Conservation (phyloP, 2,797 vertebrate genomes). For the Ptychobarbus kaznakovi region DNA sequence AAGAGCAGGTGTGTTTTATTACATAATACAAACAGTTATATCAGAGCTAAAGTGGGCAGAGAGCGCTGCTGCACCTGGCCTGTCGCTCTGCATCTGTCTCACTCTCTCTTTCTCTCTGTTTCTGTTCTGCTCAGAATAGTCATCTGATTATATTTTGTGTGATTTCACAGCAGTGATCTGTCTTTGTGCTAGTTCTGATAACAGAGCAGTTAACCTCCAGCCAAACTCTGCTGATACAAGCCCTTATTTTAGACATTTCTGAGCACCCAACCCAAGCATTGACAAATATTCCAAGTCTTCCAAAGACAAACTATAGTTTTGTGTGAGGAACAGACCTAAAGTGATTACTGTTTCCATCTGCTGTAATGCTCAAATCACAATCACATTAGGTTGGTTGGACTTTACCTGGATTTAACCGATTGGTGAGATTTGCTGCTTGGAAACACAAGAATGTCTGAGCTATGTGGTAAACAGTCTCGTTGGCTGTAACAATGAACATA, state of each 20-base stretch:
- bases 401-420: not conserved
- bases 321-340: not conserved
- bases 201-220: not conserved
- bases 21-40: not conserved
- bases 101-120: not conserved
- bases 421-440: not conserved
- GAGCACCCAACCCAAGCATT: not conserved
- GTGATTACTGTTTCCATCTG: not conserved
- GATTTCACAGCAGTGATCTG: not conserved
- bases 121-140: slow-evolving; percentile 11
- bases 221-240: not conserved
- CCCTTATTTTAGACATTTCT: not conserved
- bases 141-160: slow-evolving; percentile 9
- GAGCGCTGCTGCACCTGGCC: not conserved
- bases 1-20: slow-evolving; percentile 19
- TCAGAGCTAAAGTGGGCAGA: not conserved
- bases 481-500: not conserved
- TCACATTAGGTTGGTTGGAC: slow-evolving; percentile 1
- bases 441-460: not conserved
- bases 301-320: not conserved
- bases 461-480: not conserved
- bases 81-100: not conserved
- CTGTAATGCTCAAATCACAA: not conserved
- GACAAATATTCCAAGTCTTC: not conserved
- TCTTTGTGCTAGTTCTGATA: not conserved